phyloP scores from a whole-genome alignment of 2,888 invertebrate genomes.

The Drosophila quasianomalipes region DNA sequence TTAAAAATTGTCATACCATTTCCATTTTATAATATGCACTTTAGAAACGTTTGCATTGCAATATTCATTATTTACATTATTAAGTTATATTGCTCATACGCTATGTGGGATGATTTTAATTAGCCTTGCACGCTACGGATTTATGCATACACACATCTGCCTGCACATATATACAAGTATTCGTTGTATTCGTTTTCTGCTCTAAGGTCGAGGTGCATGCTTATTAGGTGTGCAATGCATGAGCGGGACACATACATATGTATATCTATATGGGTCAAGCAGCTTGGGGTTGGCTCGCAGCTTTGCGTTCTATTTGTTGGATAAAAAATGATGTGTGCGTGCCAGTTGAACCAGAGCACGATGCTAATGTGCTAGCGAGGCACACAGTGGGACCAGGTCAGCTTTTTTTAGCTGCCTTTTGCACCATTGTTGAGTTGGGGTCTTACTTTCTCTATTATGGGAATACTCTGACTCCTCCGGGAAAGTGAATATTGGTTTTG shows the following conservation, averaged over 20 bases:
- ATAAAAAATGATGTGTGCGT: slow-evolving; percentile 73
- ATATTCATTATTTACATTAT: slow-evolving; percentile 23
- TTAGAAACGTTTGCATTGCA: background rate
- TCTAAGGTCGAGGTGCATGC: slow-evolving; percentile 71
- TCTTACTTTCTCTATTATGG: slow-evolving; percentile 1
- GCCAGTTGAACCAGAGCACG: slow-evolving; percentile 31
- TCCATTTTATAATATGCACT: background rate
- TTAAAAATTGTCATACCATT: background rate
- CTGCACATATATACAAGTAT: background rate
- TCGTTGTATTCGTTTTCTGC: background rate
- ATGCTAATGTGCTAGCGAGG: slow-evolving; percentile 5
- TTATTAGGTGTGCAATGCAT: slow-evolving; percentile 46
- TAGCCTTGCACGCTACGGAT: slow-evolving; percentile 40
- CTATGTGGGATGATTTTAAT: slow-evolving; percentile 58
- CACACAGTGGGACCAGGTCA: slow-evolving; percentile 52
- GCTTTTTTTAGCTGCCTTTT: slow-evolving; percentile 57
- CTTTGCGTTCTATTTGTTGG: slow-evolving; percentile 35
- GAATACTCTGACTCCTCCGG: background rate
- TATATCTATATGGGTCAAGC: slow-evolving; percentile 69
- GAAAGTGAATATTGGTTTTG: background rate
- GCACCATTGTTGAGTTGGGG: slow-evolving; percentile 11
- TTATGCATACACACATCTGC: slow-evolving; percentile 4
- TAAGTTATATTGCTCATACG: slow-evolving; percentile 38
- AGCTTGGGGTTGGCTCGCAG: slow-evolving; percentile 11
- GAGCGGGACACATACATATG: slow-evolving; percentile 5